Evolutionary conservation across 2,113 vertebrate species (phyloP), one percentile per base, ranked within the genome.

Genomic region (Dromaius novaehollandiae): DNA sequence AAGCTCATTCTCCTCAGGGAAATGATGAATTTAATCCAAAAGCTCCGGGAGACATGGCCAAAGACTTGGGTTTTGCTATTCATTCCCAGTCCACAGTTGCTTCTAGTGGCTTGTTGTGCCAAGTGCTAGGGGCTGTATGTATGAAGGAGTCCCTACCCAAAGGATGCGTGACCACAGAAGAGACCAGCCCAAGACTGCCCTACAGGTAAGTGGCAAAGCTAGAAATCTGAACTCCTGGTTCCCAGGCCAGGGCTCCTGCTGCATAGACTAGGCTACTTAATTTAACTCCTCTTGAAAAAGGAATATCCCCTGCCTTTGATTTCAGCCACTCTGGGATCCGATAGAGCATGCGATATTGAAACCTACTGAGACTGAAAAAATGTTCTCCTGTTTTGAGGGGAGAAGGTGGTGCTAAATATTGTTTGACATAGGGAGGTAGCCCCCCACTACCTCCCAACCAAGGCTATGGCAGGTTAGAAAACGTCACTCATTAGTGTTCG

Each of bases 271-370:
- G 69, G 24, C 32, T 78, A 12, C 32, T 51, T 69, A 61, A 65
- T 58, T 69, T 81, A 53, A 42, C 44, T 82, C 66, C 9, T 10
- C 17, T 34, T 66, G 50, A 70, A 82, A 88, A 14, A 11, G 6
- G 11, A 13, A 2, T 38, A 51, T 19, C 7, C 3, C 2, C 2
- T 0, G 7, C 2, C 20, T 8, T 18, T 5, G 6, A 44, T 76
- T 66, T 71, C 53, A 68, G 11, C 25, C 93, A 50, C 25, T 86
- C 63, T 64, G 26, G 21, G 21, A 51, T 64, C 36, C 55, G 3
- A 22, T 76, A n/a, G 32, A 51, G 36, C 5, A 34, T 15, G 42
- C 36, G 21, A 3, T 56, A 56, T 17, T 50, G 40, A 15, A 74
- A 80, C 20, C 28, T 91, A 21, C 11, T 53, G 74, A 70, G 55